Evolutionary conservation across 2,888 invertebrate genomes (phyloP).

Genomic region (Lepidochrysops patricia): DNA sequence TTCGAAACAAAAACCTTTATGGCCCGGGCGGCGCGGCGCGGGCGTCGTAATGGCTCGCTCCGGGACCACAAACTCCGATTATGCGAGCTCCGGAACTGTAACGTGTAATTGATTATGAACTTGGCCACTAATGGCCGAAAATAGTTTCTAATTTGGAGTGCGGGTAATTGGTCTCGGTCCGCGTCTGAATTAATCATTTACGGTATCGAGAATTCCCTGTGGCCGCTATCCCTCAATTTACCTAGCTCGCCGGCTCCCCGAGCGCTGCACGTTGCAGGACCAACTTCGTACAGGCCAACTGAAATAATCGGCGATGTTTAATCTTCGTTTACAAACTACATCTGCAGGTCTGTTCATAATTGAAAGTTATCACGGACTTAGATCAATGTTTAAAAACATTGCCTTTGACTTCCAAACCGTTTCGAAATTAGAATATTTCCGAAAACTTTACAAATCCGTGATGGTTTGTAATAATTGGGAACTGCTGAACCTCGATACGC

Average conservation of each 20-base stretch:
- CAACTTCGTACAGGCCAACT: constrained; percentile 10
- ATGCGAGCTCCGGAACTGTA: constrained; percentile 67
- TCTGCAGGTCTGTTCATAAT: no score
- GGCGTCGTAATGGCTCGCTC: constrained; percentile 62
- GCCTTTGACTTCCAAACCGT: no score
- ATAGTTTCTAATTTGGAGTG: constrained; percentile 73
- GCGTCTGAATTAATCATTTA: constrained; percentile 65
- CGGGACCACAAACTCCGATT: constrained; percentile 74
- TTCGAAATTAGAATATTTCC: no score
- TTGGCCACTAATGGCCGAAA: constrained; percentile 70
- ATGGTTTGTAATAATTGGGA: no score
- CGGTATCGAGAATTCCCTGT: constrained; percentile 35
- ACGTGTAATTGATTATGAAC: constrained; percentile 73
- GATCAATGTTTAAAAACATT: no score
- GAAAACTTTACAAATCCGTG: no score
- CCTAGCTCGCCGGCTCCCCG: constrained; percentile 18
- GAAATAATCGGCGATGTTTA: not conserved
- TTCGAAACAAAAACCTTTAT: constrained; percentile 65
- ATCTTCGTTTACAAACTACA: not conserved
- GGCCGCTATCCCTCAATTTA: constrained; percentile 47
- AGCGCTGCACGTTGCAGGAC: not conserved
- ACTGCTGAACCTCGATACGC: no score
- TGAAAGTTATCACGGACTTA: no score
- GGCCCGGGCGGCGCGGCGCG: constrained; percentile 43
- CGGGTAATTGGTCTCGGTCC: constrained; percentile 66